phyloP scores from a whole-genome alignment of 2,113 vertebrate species.

The Pterocles burchelli region DNA sequence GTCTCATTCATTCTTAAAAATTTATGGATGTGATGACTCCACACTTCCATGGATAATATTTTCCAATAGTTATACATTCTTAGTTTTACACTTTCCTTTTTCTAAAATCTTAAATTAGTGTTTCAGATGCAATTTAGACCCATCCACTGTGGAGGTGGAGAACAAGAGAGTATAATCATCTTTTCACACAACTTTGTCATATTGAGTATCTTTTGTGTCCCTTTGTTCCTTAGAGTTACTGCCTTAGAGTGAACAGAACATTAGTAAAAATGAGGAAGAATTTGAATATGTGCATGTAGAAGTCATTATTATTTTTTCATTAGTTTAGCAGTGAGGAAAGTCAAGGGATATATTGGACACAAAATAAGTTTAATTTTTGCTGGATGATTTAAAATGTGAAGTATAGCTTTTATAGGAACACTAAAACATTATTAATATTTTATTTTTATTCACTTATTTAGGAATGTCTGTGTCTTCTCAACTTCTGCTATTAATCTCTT shows the following conservation, averaged over 20 bases:
- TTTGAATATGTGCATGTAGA: neutral
- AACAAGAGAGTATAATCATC: neutral
- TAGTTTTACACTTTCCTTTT: neutral
- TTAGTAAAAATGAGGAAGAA: neutral
- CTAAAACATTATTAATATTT: neutral
- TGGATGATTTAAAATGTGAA: neutral
- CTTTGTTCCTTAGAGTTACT: neutral
- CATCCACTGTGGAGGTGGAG: neutral
- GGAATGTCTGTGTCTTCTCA: neutral
- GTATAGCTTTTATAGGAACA: neutral
- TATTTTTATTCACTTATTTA: neutral
- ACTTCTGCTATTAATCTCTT: neutral
- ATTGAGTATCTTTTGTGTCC: neutral
- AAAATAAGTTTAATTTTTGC: neutral
- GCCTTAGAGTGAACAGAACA: neutral
- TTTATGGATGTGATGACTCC: neutral
- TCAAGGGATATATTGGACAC: neutral
- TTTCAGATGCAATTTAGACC: neutral
- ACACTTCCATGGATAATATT: neutral
- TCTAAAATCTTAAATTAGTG: neutral
- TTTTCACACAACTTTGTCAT: neutral
- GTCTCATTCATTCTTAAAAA: neutral
- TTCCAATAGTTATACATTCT: neutral
- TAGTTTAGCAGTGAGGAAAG: neutral
- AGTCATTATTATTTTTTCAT: neutral